Conservation (phyloP, 2,888 invertebrate genomes). For the Drosophila anomalipes region DNA sequence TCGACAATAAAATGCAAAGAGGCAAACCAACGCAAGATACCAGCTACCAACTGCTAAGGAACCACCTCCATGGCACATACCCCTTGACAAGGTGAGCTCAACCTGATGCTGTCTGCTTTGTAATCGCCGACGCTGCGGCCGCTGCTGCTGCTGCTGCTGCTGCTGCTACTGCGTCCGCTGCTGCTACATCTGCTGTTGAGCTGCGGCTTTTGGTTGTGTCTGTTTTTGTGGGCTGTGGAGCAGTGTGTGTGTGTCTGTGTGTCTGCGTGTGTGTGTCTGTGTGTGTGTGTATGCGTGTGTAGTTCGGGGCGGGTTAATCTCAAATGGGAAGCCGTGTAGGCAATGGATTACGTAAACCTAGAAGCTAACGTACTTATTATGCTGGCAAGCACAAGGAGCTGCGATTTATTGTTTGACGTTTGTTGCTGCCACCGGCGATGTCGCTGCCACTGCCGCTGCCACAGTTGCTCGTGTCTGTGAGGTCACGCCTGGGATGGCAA, state of each 20-base stretch:
- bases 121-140: conserved; percentile 40
- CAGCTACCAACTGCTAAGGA: neutral
- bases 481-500: conserved; percentile 48
- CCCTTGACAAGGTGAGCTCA: conserved; percentile 64
- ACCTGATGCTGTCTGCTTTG: conserved; percentile 78
- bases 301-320: conserved; percentile 67
- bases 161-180: conserved; percentile 1
- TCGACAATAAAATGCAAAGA: conserved; percentile 78
- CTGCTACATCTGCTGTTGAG: conserved; percentile 12
- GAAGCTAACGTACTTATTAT: conserved; percentile 76
- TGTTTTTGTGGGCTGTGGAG: conserved; percentile 4
- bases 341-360: conserved; percentile 76
- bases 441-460: conserved; percentile 25
- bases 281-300: conserved; percentile 12
- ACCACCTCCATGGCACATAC: neutral
- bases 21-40: conserved; percentile 31
- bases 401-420: conserved; percentile 82
- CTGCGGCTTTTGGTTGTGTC: conserved; percentile 28
- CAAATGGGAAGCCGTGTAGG: conserved; percentile 47
- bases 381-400: conserved; percentile 77
- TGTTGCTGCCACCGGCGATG: conserved; percentile 50
- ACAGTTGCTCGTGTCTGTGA: conserved; percentile 43
- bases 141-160: neutral
- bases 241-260: conserved; percentile 9
- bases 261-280: conserved; percentile 6